Percentiles rank a stretch among this genome's conserved stretches.
phyloP scores from a whole-genome alignment of 2,113 vertebrate species.

The Pterocles burchelli region DNA sequence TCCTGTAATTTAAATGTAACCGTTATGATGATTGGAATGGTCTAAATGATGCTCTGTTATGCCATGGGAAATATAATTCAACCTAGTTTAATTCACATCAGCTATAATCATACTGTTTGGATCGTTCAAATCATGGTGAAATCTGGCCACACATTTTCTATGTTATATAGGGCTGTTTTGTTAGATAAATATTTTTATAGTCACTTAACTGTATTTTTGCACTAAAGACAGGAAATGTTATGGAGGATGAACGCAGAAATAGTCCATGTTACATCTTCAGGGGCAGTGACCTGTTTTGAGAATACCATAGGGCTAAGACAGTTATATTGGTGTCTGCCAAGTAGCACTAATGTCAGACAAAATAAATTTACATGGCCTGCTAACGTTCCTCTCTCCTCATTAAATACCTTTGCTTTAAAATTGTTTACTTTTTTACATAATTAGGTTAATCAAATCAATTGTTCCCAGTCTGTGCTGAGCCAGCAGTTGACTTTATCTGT shows the following conservation, averaged over 20 bases:
- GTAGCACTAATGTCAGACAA: not conserved
- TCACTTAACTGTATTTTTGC: not conserved
- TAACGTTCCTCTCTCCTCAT: not conserved
- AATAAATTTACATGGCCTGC: not conserved
- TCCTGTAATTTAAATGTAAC: not conserved
- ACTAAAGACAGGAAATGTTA: not conserved
- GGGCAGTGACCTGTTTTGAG: not conserved
- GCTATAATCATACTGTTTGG: not conserved
- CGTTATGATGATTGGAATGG: not conserved
- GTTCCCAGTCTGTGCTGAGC: not conserved
- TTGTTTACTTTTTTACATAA: not conserved
- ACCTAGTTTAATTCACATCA: not conserved
- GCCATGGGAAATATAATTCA: not conserved
- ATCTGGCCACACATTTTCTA: not conserved
- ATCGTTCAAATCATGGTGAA: not conserved
- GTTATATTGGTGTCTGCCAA: not conserved
- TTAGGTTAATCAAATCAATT: not conserved
- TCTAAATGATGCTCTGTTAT: not conserved
- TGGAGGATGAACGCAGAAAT: not conserved
- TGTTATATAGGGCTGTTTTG: not conserved
- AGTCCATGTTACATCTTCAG: not conserved
- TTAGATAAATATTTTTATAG: not conserved
- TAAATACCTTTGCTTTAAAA: not conserved
- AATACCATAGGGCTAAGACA: not conserved
- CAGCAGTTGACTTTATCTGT: not conserved